Base-by-base conservation (phyloP, 2,888 invertebrate genomes). In the Augiades crinisus region DNA sequence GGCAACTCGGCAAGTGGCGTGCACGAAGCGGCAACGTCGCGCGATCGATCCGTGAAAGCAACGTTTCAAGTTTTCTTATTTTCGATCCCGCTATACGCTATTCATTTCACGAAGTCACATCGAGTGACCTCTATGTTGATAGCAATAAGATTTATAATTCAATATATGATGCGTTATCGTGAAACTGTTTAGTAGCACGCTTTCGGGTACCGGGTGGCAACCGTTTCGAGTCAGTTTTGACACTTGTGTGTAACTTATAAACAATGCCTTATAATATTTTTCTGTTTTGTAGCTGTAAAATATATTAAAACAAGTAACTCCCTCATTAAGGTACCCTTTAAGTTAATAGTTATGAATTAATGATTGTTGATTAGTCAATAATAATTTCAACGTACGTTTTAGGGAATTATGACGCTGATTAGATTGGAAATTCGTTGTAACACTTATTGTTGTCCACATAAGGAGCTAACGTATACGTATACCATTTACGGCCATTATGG, bases 11-110 rank as follows among this genome's bases (percentile, higher is more conserved):
- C 63, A 56, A 61, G 64, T 53, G 61, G 59, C 57, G 56, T 55
- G 70, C 63, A 70, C 80, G 68, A 72, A 75, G 67, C 73, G 87
- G 87, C 87, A 86, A 86, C 87, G 77, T 73, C 81, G 86, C 86
- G 45, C 71, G 65, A 87, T 86, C 83, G 87, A 86, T 83, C 77
- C 61, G 63, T 65, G 67, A 66, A 68, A 67, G 67, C 63, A 62
- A 59, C 59, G 58, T 60, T 59, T 63, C 51, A 59, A 50, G 50
- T 50, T 50, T 30, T 50, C 50, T 50, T 50, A 47, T 38, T 43
- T 47, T 50, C 50, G 50, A 50, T 50, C 43, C 50, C 50, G 50
- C 50, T 50, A 50, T 36, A 49, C 12, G 41, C 41, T 16, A 22
- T 34, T 19, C 43, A 34, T 41, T 41, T 36, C 24, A 47, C 6